Percentiles rank a stretch among this genome's conserved stretches.
Conservation (phyloP, 1,140 invertebrate genomes). For the Camponotus pennsylvanicus region DNA sequence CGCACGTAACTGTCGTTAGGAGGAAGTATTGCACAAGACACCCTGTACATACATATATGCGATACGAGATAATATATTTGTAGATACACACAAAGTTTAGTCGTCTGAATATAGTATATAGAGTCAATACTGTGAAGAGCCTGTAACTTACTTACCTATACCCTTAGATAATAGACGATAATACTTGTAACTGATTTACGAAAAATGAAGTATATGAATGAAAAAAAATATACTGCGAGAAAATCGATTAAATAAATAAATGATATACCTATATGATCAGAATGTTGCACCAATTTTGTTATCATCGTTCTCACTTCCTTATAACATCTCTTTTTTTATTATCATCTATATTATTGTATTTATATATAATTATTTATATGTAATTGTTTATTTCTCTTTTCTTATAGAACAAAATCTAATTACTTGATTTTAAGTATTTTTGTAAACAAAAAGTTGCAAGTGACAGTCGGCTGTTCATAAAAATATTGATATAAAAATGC, state of each 20-base stretch:
- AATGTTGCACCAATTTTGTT: not conserved
- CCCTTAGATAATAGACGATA: conserved; percentile 74
- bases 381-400: not conserved
- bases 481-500: not conserved
- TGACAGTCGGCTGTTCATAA: not conserved
- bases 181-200: conserved; percentile 82
- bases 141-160: conserved; percentile 79
- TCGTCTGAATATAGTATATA: conserved; percentile 83
- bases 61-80: conserved; percentile 82
- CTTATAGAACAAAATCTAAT: not conserved
- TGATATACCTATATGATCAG: conserved; percentile 65
- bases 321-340: not conserved
- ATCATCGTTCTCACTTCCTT: not conserved
- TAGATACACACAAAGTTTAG: conserved; percentile 82
- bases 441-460: not conserved
- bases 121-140: conserved; percentile 84
- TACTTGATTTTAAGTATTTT: not conserved
- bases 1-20: conserved; percentile 32
- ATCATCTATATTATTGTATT: not conserved
- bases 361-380: not conserved
- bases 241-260: conserved; percentile 78
- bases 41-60: conserved; percentile 75
- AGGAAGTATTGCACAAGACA: conserved; percentile 49
- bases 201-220: conserved; percentile 78
- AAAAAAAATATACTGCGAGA: conserved; percentile 77